These are phyloP conservation scores for Crenuchus spilurus DNA, from an alignment of 2,797 vertebrate species.

Conservation along the genomic window DNA sequence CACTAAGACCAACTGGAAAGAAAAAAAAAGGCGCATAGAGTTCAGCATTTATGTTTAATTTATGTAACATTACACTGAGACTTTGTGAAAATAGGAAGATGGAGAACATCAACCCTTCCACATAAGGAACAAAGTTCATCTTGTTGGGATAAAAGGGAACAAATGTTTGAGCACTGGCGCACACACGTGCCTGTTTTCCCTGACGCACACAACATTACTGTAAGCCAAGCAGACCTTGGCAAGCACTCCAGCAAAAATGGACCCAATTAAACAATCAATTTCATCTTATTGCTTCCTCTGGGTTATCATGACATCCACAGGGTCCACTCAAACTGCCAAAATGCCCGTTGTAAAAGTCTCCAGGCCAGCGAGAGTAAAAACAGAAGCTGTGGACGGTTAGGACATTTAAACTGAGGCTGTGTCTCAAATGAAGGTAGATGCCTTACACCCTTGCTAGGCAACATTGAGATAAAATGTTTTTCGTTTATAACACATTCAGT, in stretches of 20 bases:
- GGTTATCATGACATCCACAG: constrained; percentile 28
- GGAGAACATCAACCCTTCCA: neutral
- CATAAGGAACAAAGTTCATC: neutral
- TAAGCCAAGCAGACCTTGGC: constrained; percentile 1
- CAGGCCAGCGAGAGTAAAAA: too few relatives aligned
- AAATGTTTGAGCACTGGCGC: neutral
- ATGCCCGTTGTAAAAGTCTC: constrained; percentile 9
- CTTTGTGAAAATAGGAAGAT: neutral
- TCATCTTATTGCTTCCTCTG: constrained; percentile 45
- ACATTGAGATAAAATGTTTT: too few relatives aligned
- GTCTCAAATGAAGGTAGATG: too few relatives aligned
- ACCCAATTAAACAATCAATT: constrained; percentile 46
- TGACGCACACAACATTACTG: constrained; percentile 37
- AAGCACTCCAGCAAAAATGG: constrained; percentile 13
- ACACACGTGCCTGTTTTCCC: constrained; percentile 36
- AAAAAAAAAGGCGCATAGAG: neutral
- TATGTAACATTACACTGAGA: neutral
- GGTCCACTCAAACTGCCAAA: neutral
- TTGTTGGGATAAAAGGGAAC: neutral
- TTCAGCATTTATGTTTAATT: neutral
- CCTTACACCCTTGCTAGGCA: too few relatives aligned
- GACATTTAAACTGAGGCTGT: too few relatives aligned
- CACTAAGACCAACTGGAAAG: constrained; percentile 5
- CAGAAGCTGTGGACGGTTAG: too few relatives aligned
- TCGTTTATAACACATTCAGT: too few relatives aligned